Conservation (phyloP, 2,888 invertebrate species). For the Teleiodes luculella region DNA sequence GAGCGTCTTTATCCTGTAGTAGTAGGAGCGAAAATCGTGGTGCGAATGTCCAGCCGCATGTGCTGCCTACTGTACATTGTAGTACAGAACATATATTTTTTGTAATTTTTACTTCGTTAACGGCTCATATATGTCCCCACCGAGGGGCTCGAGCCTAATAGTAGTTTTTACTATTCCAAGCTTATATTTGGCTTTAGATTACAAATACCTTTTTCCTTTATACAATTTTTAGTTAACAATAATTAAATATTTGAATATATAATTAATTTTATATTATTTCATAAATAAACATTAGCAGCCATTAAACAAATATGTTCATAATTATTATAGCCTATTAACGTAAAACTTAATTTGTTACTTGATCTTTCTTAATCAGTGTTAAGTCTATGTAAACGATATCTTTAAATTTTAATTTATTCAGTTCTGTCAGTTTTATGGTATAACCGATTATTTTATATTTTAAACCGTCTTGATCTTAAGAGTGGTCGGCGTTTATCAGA, state of each 20-base stretch:
- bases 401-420: background rate
- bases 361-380: background rate
- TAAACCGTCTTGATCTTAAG: conserved; percentile 51
- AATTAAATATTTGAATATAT: background rate
- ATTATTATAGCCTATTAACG: background rate
- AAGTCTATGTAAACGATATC: background rate
- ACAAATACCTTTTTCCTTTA: no score
- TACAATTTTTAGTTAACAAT: no score
- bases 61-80: no score
- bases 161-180: no score
- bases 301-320: background rate
- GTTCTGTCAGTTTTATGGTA: background rate
- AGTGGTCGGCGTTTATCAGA: conserved; percentile 61
- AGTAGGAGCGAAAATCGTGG: no score
- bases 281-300: background rate
- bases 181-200: no score
- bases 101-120: no score
- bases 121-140: no score
- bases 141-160: no score
- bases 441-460: background rate
- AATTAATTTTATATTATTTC: background rate
- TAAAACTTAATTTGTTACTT: background rate
- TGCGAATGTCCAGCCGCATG: no score
- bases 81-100: no score
- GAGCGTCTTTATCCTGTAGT: no score